Base-by-base conservation (phyloP, 2,797 vertebrate species). In the Sebastes vulpes region DNA sequence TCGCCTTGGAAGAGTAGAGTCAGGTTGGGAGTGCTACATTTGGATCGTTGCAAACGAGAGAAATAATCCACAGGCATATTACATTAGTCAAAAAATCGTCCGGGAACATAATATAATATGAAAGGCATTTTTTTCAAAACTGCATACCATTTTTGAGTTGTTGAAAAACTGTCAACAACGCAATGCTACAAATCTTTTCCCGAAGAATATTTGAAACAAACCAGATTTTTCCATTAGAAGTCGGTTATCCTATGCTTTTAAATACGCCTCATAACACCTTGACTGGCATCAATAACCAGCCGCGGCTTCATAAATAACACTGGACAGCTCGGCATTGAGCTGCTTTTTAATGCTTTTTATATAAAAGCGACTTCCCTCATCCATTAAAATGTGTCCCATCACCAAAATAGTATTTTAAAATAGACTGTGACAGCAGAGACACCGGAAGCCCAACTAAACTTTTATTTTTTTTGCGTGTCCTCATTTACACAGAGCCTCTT, bases 171-270 rank as follows among this genome's bases (percentile, higher is more conserved):
- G 82, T 75, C 79, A 87, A 94, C 87, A 89, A 90, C 59, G 65
- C 73, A 88, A 91, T 95, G 95, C 96, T 96, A 96, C 94, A 92
- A 92, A 73, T 91, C 73, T 66, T 87, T 85, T 87, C 71, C 42
- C 18, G 46, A 89, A 84, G 71, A 82, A 85, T 74, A 83, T 84
- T 85, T 84, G 46, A 84, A 82, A 79, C 58, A 75, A 81, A 82
- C 53, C 52, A 81, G 59, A 86, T 81, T 67, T 87, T 70, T n/a
- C 46, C 70, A 66, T 84, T 53, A 67, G 65, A 23, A 63, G 31
- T 66, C 66, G 42, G 70, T 1, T 46, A 65, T 16, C 12, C 54
- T 61, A 18, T 54, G 68, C 52, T 77, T 85, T 86, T 82, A 77
- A 75, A 82, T 77, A 29, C 35, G 70, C 71, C 77, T 77, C 61